Evolutionary conservation across 2,113 vertebrate genomes (phyloP), one percentile per base, ranked within the genome.

Genomic region (Acrocephalus arundinaceus): DNA sequence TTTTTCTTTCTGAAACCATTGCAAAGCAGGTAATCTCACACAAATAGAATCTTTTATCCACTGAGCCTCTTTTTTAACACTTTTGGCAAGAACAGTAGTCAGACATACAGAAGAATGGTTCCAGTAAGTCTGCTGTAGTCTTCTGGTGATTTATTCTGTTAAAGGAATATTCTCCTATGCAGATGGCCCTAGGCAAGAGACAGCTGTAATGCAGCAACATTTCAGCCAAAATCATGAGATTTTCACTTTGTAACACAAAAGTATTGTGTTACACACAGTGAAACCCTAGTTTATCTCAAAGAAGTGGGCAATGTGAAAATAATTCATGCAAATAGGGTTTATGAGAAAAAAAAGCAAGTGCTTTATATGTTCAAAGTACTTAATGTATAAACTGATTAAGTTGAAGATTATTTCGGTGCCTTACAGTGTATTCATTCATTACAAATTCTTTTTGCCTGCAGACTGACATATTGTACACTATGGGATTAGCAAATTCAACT

Each of bases 21-120:
- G 98, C 96, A 97, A 98, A 98, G 97, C 97, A 98, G 97, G 98
- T 97, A 97, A 93, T 95, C 90, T 95, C 94, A 43, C 94, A 95
- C 93, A 97, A 97, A 98, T 37, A 94, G 55, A 87, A 91, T 74
- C 73, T 86, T 97, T 95, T 89, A 97, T 85, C 76, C 79, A 84
- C 57, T 46, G 59, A 98, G 91, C 62, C 91, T 97, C 92, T 87
- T 91, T 95, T 97, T 93, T 93, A 92, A 57, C 92, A 96, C 94
- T 91, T 97, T 91, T 93, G 90, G 93, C 95, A 97, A 97, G 95
- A 97, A 67, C 71, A 90, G 84, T 59, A 96, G 86, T 91, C 86
- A 94, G 96, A 96, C 76, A 93, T 31, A 93, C 80, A 93, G 82
- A 96, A 95, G 89, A 92, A 92, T 54, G 90, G 90, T 95, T 97